These are phyloP conservation scores for Apaloderma vittatum DNA, from an alignment of 2,113 vertebrate genomes.

Conservation along the genomic window DNA sequence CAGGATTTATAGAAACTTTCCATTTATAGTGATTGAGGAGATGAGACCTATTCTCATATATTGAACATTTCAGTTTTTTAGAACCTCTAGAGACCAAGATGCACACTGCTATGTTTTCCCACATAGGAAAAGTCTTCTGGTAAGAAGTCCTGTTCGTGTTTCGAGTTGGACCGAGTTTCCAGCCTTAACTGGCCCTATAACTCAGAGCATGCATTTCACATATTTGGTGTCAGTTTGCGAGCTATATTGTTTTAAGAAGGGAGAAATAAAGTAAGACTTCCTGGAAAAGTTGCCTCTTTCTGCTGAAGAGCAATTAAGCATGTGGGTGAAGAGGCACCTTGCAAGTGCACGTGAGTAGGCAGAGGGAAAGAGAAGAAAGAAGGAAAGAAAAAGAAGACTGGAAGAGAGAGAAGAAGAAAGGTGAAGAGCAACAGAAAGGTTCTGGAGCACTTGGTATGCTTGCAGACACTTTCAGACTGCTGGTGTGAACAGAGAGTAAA, in stretches of 20 bases:
- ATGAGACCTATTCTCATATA: not conserved
- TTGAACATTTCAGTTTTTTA: not conserved
- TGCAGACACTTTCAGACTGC: not conserved
- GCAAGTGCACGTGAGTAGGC: not conserved
- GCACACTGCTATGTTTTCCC: fast-evolving
- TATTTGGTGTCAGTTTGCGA: not conserved
- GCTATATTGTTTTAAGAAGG: not conserved
- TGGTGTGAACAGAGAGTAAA: not conserved
- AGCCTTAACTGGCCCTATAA: fast-evolving
- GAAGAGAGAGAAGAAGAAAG: not conserved
- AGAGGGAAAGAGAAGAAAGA: not conserved
- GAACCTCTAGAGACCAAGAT: not conserved
- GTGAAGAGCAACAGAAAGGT: not conserved
- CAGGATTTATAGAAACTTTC: not conserved
- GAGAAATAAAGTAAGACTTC: not conserved
- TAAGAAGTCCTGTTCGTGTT: not conserved
- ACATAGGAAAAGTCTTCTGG: fast-evolving
- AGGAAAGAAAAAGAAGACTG: too few species aligned
- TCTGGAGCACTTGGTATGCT: not conserved
- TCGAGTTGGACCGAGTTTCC: not conserved
- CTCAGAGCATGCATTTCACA: not conserved
- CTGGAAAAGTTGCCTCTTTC: not conserved
- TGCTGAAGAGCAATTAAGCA: not conserved
- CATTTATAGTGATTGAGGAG: not conserved
- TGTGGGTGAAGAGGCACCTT: not conserved